Evolutionary conservation across 2,888 invertebrate genomes (phyloP), one percentile per base, ranked within the genome.

Genomic region (Physocephala rufipes): DNA sequence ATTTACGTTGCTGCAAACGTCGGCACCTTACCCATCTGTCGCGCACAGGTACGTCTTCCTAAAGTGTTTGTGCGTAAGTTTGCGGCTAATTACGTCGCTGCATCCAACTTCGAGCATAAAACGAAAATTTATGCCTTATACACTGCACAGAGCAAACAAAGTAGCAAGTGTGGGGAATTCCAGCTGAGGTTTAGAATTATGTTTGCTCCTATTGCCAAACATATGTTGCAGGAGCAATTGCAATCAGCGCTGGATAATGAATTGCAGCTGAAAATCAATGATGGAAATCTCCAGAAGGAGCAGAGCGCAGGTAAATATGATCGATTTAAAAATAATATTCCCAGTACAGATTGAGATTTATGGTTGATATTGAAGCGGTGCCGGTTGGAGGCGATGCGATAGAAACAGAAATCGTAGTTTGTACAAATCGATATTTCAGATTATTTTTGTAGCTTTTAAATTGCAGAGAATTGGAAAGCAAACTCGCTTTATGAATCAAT

Each of bases 101-200:
- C 77, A 78, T 81, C 81, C 77, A 76, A 77, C 78, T 82, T 83
- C 77, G 77, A 76, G 75, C 77, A 81, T 78, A 82, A 81, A 79
- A 81, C 79, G 71, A 78, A 82, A 80, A 78, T 83, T 75, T 82
- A 82, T 80, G 78, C 81, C 70, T 77, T 83, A 76, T 81, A 82
- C 78, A 30, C 30, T 4, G 36, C 47, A 9, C 61, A 59, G 19
- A 36, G 24, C 62, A 62, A 55, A 36, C 62, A 55, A 24, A 69
- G 53, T 58, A 65, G 65, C 68, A 76, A 72, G 71, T 76, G 43
- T 21, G 80, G 78, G 72, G 76, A 76, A 73, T 76, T 78, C 70
- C 78, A 78, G 75, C 75, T 68, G 45, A 58, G 76, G 63, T 78
- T 81, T 64, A 81, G 76, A 71, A 83, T 83, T 81, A 74, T 83